Evolutionary conservation across 2,113 vertebrate genomes (phyloP), one percentile per base, ranked within the genome.

Genomic region (Chaetura pelagica): DNA sequence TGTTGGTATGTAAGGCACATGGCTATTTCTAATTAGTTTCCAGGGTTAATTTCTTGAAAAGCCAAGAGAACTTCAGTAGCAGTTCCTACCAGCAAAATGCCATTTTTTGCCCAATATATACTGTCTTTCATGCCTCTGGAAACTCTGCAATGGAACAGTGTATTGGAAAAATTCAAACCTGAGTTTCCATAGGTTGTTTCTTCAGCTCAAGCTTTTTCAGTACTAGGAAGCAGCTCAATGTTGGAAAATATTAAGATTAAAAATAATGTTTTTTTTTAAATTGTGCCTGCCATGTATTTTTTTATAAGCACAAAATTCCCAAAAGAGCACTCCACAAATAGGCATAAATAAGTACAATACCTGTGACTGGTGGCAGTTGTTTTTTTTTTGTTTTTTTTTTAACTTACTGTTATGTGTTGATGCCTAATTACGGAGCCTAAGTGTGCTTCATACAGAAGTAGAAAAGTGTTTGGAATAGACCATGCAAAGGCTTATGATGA

Each of bases 1-100:
- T 99, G 98, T 95, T 98, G 99, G 99, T 99, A 91, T 87, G 99
- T 96, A 69, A 49, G 23, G 24, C 5, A 15, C 6, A 3, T 74
- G 10, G 9, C 21, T 71, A 9, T 76, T 68, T 91, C 63, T 67
- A 4, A 15, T 29, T 29, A 44, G 40, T 6, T 54, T 55, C 2
- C 2, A 26, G 2, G 67, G 14, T 61, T 81, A 21, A 61, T 66
- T 51, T 84, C 48, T 61, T 54, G 8, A 64, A 18, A 26, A 86
- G 7, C 54, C 81, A 44, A 80, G 30, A 77, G 8, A 87, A 35
- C 20, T 24, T 32, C 4, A 16, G 0, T 40, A 81, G 30, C 40
- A 58, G 52, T 77, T 87, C 85, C 52, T 75, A 6, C 26, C 17
- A 27, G 17, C 7, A 87, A 67, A 84, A 57, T 59, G 1, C 8